These are phyloP conservation scores for Sigmodon hispidus DNA, from an alignment of 2,113 vertebrate genomes.

Conservation along the genomic window DNA sequence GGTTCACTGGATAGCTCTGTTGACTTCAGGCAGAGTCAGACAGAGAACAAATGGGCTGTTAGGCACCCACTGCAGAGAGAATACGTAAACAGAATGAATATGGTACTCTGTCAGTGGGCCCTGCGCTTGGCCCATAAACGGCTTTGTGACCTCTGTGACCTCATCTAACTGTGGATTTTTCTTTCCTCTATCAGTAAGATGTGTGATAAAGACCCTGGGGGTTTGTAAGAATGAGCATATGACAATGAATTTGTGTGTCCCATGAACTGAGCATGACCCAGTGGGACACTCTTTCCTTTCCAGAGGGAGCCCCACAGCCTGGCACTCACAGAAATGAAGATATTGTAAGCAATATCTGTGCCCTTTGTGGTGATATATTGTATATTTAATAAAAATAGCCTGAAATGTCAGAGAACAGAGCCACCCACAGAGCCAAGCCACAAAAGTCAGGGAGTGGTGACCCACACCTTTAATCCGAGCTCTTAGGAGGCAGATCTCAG, in stretches of 20 bases:
- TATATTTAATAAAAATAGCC: no score
- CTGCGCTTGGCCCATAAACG: neutral
- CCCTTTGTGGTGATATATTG: no score
- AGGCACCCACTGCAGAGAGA: neutral
- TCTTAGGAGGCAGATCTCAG: no score
- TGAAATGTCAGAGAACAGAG: no score
- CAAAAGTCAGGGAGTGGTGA: no score
- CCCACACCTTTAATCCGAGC: no score
- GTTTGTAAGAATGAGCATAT: neutral
- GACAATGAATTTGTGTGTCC: fast-evolving
- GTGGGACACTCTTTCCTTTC: neutral
- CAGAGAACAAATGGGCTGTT: neutral
- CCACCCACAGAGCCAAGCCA: no score
- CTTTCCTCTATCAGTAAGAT: neutral
- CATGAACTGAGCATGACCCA: fast-evolving
- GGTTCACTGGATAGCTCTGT: no score
- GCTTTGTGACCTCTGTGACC: no score
- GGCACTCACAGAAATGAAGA: constrained; percentile 29
- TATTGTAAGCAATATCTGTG: neutral
- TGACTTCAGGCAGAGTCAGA: neutral
- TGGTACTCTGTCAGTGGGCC: fast-evolving
- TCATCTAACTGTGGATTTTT: no score
- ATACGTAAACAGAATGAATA: fast-evolving
- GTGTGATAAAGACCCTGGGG: neutral
- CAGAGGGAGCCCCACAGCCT: constrained; percentile 25